Percentiles rank a stretch among this genome's conserved stretches.
These are phyloP conservation scores for Watersipora subatra DNA, from an alignment of 1,140 invertebrate species.

Conservation along the genomic window DNA sequence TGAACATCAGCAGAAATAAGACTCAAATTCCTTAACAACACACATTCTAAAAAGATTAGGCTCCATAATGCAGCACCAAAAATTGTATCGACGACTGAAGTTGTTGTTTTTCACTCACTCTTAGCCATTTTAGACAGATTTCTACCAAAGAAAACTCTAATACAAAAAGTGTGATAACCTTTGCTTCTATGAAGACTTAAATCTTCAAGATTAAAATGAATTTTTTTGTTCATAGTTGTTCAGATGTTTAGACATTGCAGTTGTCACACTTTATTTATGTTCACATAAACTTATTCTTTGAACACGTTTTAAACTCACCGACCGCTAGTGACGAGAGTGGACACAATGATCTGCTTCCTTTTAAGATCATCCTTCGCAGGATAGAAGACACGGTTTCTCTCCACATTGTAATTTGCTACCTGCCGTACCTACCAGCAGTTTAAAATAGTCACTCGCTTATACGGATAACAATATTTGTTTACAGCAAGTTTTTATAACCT, in stretches of 20 bases:
- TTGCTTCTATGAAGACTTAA: neutral
- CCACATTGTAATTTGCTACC: neutral
- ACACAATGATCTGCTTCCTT: slow-evolving; percentile 20
- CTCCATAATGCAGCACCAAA: too few relatives aligned
- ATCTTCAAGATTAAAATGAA: neutral
- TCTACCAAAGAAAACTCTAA: neutral
- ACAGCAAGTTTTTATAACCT: too few relatives aligned
- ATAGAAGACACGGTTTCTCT: slow-evolving; percentile 6
- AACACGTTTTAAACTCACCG: too few relatives aligned
- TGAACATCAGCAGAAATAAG: too few relatives aligned
- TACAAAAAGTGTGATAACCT: neutral
- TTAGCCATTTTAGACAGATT: neutral
- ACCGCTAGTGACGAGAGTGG: slow-evolving; percentile 23
- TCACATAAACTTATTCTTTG: too few relatives aligned
- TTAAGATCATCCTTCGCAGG: slow-evolving; percentile 17
- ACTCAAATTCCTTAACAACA: too few relatives aligned
- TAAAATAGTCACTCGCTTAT: neutral
- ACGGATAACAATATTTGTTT: neutral
- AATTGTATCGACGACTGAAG: too few relatives aligned
- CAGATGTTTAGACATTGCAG: neutral
- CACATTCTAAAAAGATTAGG: too few relatives aligned
- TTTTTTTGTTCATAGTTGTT: neutral
- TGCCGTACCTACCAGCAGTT: neutral
- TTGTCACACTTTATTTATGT: neutral
- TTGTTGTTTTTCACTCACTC: too few relatives aligned